Conservation (phyloP, 2,797 vertebrate species). For the Simalia tracyae region DNA sequence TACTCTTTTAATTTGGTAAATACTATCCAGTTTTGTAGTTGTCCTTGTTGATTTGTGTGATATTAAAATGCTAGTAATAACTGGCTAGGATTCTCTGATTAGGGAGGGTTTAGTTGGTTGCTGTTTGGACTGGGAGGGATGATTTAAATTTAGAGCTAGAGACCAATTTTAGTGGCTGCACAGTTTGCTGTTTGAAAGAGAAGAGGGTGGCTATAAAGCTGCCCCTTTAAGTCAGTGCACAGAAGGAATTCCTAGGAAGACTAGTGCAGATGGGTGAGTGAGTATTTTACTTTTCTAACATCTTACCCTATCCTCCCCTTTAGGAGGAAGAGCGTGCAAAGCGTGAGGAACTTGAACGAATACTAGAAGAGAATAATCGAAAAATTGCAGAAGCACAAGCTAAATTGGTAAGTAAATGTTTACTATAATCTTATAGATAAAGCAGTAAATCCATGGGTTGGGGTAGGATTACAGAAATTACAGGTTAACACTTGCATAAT, state of each 20-base stretch:
- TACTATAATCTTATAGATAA: neutral
- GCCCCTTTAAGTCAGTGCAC: slow-evolving; percentile 79
- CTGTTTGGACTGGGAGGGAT: slow-evolving; percentile 88
- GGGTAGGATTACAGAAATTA: neutral
- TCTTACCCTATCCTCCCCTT: slow-evolving; percentile 87
- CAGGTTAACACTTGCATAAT: too few relatives aligned
- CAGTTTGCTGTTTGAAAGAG: slow-evolving; percentile 79
- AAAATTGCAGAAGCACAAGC: slow-evolving; percentile 99
- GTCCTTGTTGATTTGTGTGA: slow-evolving; percentile 87
- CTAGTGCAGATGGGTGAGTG: slow-evolving; percentile 71
- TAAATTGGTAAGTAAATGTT: slow-evolving; percentile 87
- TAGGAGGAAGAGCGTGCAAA: slow-evolving; percentile 99
- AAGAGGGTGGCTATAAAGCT: slow-evolving; percentile 77
- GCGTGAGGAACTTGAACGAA: slow-evolving; percentile 97
- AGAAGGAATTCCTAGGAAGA: slow-evolving; percentile 77
- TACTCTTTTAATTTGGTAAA: slow-evolving; percentile 85
- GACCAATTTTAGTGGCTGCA: slow-evolving; percentile 78
- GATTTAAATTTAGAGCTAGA: slow-evolving; percentile 78
- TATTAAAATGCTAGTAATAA: slow-evolving; percentile 82
- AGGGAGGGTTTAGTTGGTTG: slow-evolving; percentile 85
- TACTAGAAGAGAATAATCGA: slow-evolving; percentile 99
- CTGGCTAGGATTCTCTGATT: slow-evolving; percentile 75
- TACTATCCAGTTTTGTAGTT: slow-evolving; percentile 86
- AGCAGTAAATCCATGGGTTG: neutral
- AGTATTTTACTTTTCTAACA: slow-evolving; percentile 85